Conservation (phyloP, 2,113 vertebrate species). For the Dolichotis patagonum region DNA sequence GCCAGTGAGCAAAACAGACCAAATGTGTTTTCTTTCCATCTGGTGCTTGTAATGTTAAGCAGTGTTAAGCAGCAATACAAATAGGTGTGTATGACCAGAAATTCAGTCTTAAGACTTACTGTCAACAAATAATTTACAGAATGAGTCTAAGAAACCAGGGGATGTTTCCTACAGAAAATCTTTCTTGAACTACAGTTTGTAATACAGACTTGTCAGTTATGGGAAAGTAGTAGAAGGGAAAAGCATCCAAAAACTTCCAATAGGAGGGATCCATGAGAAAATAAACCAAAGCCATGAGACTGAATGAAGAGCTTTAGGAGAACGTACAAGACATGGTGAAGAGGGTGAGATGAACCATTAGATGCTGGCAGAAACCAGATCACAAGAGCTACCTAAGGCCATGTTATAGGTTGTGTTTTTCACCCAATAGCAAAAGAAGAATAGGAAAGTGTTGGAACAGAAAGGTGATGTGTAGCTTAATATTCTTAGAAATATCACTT, state of each 20-base stretch:
- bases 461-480: not conserved
- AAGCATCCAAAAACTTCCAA: not conserved
- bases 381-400: not conserved
- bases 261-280: not conserved
- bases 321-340: not conserved
- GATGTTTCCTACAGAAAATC: not conserved
- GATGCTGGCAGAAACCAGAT: not conserved
- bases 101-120: not conserved
- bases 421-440: not conserved
- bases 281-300: not conserved
- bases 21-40: not conserved
- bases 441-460: not conserved
- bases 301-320: not conserved
- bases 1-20: not conserved
- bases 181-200: not conserved
- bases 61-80: not conserved
- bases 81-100: not conserved
- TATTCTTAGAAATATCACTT: not conserved
- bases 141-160: not conserved
- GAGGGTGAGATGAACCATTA: not conserved
- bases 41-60: not conserved
- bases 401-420: not conserved
- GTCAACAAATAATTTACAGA: not conserved
- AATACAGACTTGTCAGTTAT: not conserved
- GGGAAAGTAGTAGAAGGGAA: not conserved